Evolutionary conservation across 2,888 invertebrate genomes (phyloP).

Genomic region (Athalia cordata): DNA sequence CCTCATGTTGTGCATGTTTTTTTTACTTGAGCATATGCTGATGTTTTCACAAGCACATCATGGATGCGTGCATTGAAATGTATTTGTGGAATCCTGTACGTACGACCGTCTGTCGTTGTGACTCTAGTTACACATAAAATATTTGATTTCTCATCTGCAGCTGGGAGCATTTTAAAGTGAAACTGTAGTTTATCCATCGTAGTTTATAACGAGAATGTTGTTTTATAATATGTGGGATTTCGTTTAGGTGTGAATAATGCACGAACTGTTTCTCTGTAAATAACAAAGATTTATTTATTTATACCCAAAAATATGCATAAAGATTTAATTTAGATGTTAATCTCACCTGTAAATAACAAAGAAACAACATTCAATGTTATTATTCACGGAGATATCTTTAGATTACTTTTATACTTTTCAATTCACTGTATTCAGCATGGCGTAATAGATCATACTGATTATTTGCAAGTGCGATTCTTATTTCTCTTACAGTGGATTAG

Average conservation of each 20-base stretch:
- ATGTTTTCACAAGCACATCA: slow-evolving; percentile 20
- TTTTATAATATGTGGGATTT: slow-evolving; percentile 25
- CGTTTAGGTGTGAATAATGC: too few species aligned
- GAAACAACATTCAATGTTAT: too few species aligned
- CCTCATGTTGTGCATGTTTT: slow-evolving; percentile 30
- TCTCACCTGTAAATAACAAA: too few species aligned
- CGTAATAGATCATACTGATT: slow-evolving; percentile 28
- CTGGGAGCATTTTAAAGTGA: slow-evolving; percentile 16
- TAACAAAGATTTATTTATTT: too few species aligned
- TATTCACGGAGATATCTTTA: too few species aligned
- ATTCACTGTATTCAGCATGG: too few species aligned
- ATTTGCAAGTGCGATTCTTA: slow-evolving; percentile 8
- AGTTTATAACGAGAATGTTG: slow-evolving; percentile 22
- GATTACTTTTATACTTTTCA: too few species aligned
- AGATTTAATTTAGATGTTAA: too few species aligned
- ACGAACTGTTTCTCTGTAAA: too few species aligned
- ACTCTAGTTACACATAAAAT: slow-evolving; percentile 24
- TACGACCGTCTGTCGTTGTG: slow-evolving; percentile 22
- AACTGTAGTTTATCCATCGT: slow-evolving; percentile 33
- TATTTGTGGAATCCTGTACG: slow-evolving; percentile 17
- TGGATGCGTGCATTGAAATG: background rate
- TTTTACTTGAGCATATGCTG: slow-evolving; percentile 32
- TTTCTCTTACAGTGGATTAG: slow-evolving; percentile 22
- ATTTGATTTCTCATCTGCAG: slow-evolving; percentile 34
- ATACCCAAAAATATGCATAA: too few species aligned